phyloP scores from a whole-genome alignment of 2,113 vertebrate species.

The Machaerirhynchus nigripectus region DNA sequence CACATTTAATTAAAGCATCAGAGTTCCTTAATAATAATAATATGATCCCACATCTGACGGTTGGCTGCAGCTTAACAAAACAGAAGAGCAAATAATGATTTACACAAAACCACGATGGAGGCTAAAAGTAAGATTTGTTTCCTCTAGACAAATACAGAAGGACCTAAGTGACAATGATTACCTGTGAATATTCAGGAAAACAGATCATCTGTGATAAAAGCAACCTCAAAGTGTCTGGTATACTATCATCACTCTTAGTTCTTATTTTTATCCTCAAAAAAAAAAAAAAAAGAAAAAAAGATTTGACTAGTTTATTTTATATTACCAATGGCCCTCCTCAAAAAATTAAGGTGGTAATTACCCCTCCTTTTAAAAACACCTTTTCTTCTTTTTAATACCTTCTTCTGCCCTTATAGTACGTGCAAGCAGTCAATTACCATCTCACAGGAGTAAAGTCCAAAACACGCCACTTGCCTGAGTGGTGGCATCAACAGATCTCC shows the following conservation, averaged over 20 bases:
- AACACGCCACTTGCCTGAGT: accelerated
- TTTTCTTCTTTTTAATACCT: background rate
- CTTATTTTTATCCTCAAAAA: background rate
- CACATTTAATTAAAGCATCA: background rate
- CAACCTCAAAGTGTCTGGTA: background rate
- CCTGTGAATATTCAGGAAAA: background rate
- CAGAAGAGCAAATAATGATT: background rate
- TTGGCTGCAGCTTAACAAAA: background rate
- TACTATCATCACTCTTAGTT: background rate
- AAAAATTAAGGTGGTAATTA: background rate
- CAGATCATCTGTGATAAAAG: background rate
- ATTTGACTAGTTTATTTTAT: background rate
- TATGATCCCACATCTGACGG: background rate
- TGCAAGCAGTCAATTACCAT: background rate
- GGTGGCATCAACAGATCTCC: background rate
- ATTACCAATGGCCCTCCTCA: background rate
- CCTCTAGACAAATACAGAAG: constrained; percentile 20
- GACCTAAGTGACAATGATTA: background rate
- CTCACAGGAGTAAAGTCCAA: background rate
- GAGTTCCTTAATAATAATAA: background rate
- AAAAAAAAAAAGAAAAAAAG: background rate
- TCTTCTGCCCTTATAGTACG: background rate
- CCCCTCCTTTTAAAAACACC: background rate
- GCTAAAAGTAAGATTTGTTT: background rate
- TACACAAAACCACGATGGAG: background rate